Evolutionary conservation across 2,888 invertebrate genomes (phyloP).

Genomic region (Bembecia ichneumoniformis): DNA sequence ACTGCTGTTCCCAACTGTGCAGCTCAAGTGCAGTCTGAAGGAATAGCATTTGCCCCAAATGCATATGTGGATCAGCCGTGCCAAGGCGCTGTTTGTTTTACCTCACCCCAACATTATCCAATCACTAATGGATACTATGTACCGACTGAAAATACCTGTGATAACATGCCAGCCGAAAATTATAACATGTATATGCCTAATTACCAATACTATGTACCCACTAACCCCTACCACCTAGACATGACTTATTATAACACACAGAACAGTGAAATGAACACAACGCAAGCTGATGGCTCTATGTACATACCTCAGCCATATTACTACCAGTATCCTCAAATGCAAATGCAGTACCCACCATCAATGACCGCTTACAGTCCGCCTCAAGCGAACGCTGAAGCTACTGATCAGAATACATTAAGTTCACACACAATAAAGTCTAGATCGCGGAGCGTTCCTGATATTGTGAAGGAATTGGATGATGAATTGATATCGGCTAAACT

Average conservation of each 20-base stretch:
- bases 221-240: conserved; percentile 31
- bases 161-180: conserved; percentile 34
- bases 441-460: conserved; percentile 80
- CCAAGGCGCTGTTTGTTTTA: conserved; percentile 42
- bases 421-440: conserved; percentile 50
- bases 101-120: conserved; percentile 47
- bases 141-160: conserved; percentile 32
- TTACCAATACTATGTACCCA: conserved; percentile 54
- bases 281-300: conserved; percentile 26
- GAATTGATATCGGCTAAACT: conserved; percentile 69
- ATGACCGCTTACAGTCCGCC: conserved; percentile 15
- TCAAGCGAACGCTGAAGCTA: conserved; percentile 16
- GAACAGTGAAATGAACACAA: conserved; percentile 16
- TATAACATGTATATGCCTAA: conserved; percentile 49
- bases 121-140: conserved; percentile 49
- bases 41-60: conserved; percentile 48
- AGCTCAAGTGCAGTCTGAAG: conserved; percentile 49
- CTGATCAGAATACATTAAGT: conserved; percentile 17
- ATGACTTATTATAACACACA: conserved; percentile 35
- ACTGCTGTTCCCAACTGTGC: conserved; percentile 37
- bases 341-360: conserved; percentile 30
- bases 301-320: conserved; percentile 57
- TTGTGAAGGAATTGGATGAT: conserved; percentile 80
- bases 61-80: conserved; percentile 47
- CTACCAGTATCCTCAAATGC: conserved; percentile 42